These are phyloP conservation scores for Ceraclea dissimilis DNA, from an alignment of 2,888 invertebrate genomes.

Conservation along the genomic window DNA sequence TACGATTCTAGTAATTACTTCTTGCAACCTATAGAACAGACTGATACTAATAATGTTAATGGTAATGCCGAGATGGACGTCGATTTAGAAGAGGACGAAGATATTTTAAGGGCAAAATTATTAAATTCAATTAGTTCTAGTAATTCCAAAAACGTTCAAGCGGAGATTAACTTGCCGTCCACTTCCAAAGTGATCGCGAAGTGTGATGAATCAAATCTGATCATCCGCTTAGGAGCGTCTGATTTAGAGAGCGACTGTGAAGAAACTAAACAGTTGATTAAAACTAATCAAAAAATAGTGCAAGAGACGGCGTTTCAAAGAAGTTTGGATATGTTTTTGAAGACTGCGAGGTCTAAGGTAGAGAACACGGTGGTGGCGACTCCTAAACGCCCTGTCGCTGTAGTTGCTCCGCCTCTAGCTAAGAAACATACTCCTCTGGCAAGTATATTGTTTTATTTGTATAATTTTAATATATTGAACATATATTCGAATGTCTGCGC, in stretches of 20 bases:
- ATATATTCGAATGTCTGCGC: too few relatives aligned
- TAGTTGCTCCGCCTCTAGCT: not conserved
- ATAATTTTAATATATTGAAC: too few relatives aligned
- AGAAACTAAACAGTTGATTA: conserved; percentile 45
- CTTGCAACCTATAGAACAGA: conserved; percentile 6
- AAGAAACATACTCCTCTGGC: conserved; percentile 43
- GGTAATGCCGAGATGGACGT: conserved; percentile 31
- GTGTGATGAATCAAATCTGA: conserved; percentile 31
- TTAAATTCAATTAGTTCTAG: conserved; percentile 50
- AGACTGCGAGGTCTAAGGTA: conserved; percentile 34
- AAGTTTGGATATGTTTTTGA: conserved; percentile 41
- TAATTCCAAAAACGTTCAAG: conserved; percentile 37
- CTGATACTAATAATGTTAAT: not conserved
- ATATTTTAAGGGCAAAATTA: conserved; percentile 51
- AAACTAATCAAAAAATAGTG: conserved; percentile 44
- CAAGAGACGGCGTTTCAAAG: conserved; percentile 43
- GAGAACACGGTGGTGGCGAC: not conserved
- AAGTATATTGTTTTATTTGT: conserved; percentile 17
- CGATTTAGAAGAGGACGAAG: conserved; percentile 54
- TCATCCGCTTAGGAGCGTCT: conserved; percentile 41
- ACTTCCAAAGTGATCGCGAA: not conserved
- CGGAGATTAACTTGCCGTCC: conserved; percentile 3
- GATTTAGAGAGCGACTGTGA: conserved; percentile 48
- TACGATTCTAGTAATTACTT: conserved; percentile 16
- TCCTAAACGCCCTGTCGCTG: not conserved